These are phyloP conservation scores for Trialeurodes vaporariorum DNA, from an alignment of 1,140 invertebrate species.

Conservation along the genomic window DNA sequence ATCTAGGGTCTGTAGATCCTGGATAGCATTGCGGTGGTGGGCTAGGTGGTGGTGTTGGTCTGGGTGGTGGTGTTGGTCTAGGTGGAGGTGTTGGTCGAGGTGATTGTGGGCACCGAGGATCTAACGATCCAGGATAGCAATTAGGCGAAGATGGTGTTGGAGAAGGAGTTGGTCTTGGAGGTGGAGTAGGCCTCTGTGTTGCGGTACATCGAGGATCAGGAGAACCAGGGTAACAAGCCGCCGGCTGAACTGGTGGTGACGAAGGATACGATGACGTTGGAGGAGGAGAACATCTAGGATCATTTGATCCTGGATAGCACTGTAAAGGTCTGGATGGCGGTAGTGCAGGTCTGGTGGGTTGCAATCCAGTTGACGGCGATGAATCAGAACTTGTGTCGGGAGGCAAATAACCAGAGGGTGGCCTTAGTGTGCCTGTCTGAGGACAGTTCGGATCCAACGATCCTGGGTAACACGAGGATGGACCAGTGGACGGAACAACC, in stretches of 20 bases:
- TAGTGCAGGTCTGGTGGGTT: too few relatives aligned
- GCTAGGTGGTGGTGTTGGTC: conserved; percentile 33
- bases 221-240: conserved; percentile 23
- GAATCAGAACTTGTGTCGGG: conserved; percentile 6
- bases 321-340: conserved; percentile 18
- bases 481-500: conserved; percentile 11
- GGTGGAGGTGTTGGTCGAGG: conserved; percentile 20
- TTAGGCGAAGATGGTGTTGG: conserved; percentile 16
- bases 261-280: conserved; percentile 30
- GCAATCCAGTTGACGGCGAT: too few relatives aligned
- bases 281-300: conserved; percentile 30
- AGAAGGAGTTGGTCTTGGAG: conserved; percentile 20
- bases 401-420: conserved; percentile 11
- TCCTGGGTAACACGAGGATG: conserved; percentile 22
- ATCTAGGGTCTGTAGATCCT: conserved; percentile 28
- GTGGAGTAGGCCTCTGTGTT: conserved; percentile 14
- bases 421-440: conserved; percentile 9
- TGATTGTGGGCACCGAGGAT: conserved; percentile 26
- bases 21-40: conserved; percentile 24
- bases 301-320: conserved; percentile 31
- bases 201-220: conserved; percentile 19
- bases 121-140: conserved; percentile 26
- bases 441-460: conserved; percentile 31
- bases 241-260: conserved; percentile 31
- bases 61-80: conserved; percentile 33